A percentile compares a stretch with the other conserved stretches of the same genome.
Conservation (phyloP, 2,888 invertebrate species). For the Hypomecis punctinalis region DNA sequence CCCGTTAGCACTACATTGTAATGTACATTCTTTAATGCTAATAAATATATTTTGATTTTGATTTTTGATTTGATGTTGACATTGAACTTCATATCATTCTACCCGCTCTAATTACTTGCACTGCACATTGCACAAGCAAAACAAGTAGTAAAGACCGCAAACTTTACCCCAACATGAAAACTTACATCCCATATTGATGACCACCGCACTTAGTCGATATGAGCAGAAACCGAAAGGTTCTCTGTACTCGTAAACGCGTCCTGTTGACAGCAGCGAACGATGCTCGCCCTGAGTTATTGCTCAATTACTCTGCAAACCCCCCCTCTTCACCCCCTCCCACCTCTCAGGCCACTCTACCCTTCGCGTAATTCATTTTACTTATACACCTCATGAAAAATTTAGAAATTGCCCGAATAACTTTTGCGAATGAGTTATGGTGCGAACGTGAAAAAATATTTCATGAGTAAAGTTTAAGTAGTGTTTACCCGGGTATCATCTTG, state of each 20-base stretch:
- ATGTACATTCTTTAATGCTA: too few relatives aligned
- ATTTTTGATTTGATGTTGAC: too few relatives aligned
- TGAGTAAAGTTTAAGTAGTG: conserved; percentile 30
- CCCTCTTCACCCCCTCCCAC: background rate
- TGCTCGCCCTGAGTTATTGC: conserved; percentile 43
- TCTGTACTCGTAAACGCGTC: conserved; percentile 14
- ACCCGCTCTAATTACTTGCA: too few relatives aligned
- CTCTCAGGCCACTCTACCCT: conserved; percentile 24
- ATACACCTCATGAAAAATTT: conserved; percentile 46
- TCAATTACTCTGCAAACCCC: conserved; percentile 39
- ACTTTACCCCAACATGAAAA: too few relatives aligned
- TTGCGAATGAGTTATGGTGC: conserved; percentile 36
- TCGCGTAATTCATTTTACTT: conserved; percentile 42
- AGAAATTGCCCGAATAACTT: conserved; percentile 45
- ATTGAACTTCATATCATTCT: too few relatives aligned
- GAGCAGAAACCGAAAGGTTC: conserved; percentile 7
- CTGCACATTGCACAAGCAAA: too few relatives aligned
- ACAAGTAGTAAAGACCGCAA: too few relatives aligned
- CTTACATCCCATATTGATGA: too few relatives aligned
- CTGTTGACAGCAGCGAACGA: conserved; percentile 36
- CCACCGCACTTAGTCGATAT: too few relatives aligned
- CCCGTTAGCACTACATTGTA: too few relatives aligned
- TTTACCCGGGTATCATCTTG: background rate
- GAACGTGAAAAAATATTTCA: conserved; percentile 41
- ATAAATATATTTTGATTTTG: too few relatives aligned